These are phyloP conservation scores for Nilaparvata lugens DNA, from an alignment of 1,140 invertebrate genomes.

Conservation along the genomic window DNA sequence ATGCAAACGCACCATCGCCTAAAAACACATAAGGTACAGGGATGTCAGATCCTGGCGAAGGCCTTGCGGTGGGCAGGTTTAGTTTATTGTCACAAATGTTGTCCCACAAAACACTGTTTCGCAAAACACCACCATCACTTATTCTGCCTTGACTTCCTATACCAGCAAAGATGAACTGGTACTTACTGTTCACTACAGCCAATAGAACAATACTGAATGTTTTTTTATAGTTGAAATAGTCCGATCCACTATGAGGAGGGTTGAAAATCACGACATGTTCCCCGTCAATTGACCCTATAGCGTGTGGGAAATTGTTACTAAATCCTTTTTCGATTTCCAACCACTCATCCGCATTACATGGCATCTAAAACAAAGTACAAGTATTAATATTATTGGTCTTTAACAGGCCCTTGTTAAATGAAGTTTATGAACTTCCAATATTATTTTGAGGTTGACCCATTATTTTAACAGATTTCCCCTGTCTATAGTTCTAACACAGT, in stretches of 20 bases:
- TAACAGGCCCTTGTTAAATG: slow-evolving; percentile 16
- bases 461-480: too few species aligned
- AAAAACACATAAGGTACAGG: slow-evolving; percentile 28
- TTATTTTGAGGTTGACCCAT: too few species aligned
- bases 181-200: slow-evolving; percentile 14
- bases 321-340: slow-evolving; percentile 29
- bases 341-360: slow-evolving; percentile 29
- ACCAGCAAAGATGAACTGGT: slow-evolving; percentile 20
- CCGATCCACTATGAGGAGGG: slow-evolving; percentile 28
- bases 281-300: slow-evolving; percentile 34
- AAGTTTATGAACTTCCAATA: too few species aligned
- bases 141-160: slow-evolving; percentile 23
- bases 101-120: slow-evolving; percentile 23
- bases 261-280: slow-evolving; percentile 33
- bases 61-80: slow-evolving; percentile 24
- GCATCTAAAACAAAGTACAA: slow-evolving; percentile 20
- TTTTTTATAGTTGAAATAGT: slow-evolving; percentile 20
- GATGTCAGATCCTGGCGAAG: slow-evolving; percentile 23
- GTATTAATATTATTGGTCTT: neutral
- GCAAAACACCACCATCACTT: slow-evolving; percentile 34
- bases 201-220: slow-evolving; percentile 19
- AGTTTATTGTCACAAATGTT: slow-evolving; percentile 23
- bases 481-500: too few species aligned
- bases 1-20: slow-evolving; percentile 40
- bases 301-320: slow-evolving; percentile 29